Evolutionary conservation across 2,113 vertebrate species (phyloP).

Genomic region (Alligator mississippiensis): DNA sequence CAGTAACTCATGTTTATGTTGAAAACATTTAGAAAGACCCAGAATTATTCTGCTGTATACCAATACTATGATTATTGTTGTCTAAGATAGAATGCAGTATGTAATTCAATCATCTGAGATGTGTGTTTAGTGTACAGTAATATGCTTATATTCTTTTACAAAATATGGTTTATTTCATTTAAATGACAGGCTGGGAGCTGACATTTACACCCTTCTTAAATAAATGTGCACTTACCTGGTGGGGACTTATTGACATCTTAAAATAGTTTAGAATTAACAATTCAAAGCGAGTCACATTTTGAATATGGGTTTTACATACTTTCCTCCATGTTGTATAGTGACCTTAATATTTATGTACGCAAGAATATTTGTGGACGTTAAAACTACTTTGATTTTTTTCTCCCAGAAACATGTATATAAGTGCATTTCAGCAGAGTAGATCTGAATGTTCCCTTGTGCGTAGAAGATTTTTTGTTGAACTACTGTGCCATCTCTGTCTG

Average conservation of each 20-base stretch:
- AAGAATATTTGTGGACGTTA: accelerated
- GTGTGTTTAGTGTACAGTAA: background rate
- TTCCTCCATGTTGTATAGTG: background rate
- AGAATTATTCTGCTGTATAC: background rate
- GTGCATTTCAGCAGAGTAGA: background rate
- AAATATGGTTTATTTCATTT: background rate
- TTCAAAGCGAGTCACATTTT: background rate
- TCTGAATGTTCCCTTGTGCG: background rate
- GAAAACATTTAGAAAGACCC: background rate
- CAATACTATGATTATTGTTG: background rate
- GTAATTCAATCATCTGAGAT: background rate
- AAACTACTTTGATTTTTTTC: background rate
- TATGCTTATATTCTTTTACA: background rate
- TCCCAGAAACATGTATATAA: background rate
- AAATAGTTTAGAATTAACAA: background rate
- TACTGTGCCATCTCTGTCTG: background rate
- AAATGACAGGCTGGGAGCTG: background rate
- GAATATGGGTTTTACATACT: background rate
- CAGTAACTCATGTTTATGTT: background rate
- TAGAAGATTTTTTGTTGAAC: background rate
- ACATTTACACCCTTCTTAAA: background rate
- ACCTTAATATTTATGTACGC: background rate
- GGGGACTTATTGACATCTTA: background rate
- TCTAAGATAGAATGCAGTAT: background rate
- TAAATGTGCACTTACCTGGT: accelerated